Percentiles rank a stretch among this genome's conserved stretches.
Conservation (phyloP, 1,140 invertebrate genomes). For the Charaxes varanes region DNA sequence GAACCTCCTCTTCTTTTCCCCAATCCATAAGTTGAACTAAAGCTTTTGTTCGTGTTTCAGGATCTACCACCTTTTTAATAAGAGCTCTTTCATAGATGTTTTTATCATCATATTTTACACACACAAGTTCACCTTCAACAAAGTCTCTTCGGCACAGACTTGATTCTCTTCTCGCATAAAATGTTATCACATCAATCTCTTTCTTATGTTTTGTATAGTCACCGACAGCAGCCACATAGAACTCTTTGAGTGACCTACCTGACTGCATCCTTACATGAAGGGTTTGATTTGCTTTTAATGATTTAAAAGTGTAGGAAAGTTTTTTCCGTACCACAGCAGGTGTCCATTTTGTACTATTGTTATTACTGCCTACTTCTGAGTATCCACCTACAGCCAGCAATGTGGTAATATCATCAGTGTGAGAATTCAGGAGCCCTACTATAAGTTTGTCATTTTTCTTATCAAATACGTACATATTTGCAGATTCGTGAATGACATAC, state of each 20-base stretch:
- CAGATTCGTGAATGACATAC: background rate
- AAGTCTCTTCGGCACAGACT: conserved; percentile 1
- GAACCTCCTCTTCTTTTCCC: conserved; percentile 13
- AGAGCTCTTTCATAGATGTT: conserved; percentile 14
- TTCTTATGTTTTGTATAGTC: conserved; percentile 11
- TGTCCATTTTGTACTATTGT: conserved; percentile 2
- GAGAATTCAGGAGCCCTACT: conserved; percentile 8
- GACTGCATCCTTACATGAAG: conserved; percentile 15
- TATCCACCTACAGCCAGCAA: conserved; percentile 3
- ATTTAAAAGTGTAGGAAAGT: conserved; percentile 9
- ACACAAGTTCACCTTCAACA: conserved; percentile 7
- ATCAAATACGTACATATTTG: conserved; percentile 6
- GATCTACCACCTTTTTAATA: conserved; percentile 8
- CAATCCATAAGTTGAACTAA: conserved; percentile 13
- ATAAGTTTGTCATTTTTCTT: conserved; percentile 8
- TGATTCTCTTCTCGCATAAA: conserved; percentile 9
- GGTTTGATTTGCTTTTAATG: conserved; percentile 7
- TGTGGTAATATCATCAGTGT: conserved; percentile 7
- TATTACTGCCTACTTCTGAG: conserved; percentile 1
- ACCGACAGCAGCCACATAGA: conserved; percentile 15
- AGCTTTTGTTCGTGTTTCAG: too few species aligned
- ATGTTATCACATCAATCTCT: conserved; percentile 8
- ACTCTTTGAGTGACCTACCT: conserved; percentile 10
- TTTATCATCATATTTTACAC: conserved; percentile 7
- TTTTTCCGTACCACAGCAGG: background rate